Evolutionary conservation across 2,888 invertebrate genomes (phyloP).

Genomic region (Drosophila cracens): DNA sequence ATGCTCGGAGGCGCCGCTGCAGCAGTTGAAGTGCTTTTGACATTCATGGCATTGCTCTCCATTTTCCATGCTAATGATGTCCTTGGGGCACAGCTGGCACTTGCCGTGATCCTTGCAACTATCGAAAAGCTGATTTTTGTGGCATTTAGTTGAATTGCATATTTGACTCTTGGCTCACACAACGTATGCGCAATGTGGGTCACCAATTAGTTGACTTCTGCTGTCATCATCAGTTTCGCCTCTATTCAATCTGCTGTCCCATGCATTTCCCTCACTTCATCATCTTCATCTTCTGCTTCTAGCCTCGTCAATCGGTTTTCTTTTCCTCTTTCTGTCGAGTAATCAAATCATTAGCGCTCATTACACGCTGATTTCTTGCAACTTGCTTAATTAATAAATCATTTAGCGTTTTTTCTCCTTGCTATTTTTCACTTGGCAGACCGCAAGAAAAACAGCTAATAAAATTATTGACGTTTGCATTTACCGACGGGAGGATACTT

Average conservation of each 20-base stretch:
- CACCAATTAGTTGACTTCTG: slow-evolving; percentile 56
- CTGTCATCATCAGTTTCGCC: slow-evolving; percentile 4
- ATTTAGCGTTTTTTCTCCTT: slow-evolving; percentile 40
- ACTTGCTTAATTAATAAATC: slow-evolving; percentile 70
- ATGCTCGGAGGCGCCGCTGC: slow-evolving; percentile 47
- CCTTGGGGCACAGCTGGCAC: slow-evolving; percentile 36
- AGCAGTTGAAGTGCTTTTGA: slow-evolving; percentile 49
- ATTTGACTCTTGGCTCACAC: neutral
- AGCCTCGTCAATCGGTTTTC: slow-evolving; percentile 23
- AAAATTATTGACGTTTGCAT: neutral
- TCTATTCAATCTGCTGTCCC: slow-evolving; percentile 12
- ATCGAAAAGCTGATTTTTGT: neutral
- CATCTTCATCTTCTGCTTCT: slow-evolving; percentile 1
- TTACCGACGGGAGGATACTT: neutral
- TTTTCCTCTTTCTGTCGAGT: slow-evolving; percentile 54
- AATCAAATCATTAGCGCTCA: slow-evolving; percentile 76
- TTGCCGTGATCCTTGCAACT: slow-evolving; percentile 15
- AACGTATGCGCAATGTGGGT: slow-evolving; percentile 34
- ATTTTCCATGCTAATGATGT: slow-evolving; percentile 72
- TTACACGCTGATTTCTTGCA: slow-evolving; percentile 57
- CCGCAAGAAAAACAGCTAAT: slow-evolving; percentile 7
- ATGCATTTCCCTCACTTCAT: neutral
- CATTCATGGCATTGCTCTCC: slow-evolving; percentile 48
- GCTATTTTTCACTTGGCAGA: slow-evolving; percentile 7
- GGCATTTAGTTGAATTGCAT: neutral